A percentile compares a stretch with the other conserved stretches of the same genome.
Conservation (phyloP, 2,113 vertebrate species). For the Leptocoma aspasia region DNA sequence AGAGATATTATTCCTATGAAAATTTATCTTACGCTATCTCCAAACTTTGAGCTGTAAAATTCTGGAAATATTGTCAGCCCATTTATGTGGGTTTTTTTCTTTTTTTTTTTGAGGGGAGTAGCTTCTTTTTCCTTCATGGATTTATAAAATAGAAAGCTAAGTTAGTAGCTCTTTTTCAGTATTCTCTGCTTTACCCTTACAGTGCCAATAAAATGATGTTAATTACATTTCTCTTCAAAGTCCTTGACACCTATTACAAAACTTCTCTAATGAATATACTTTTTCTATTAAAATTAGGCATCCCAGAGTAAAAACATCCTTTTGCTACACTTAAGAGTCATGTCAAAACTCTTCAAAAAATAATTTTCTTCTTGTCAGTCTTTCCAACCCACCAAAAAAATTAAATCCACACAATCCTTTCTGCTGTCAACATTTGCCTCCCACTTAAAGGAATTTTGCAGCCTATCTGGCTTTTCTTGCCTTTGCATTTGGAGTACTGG, state of each 20-base stretch:
- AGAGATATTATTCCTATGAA: not conserved
- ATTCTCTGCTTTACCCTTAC: not conserved
- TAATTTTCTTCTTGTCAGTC: constrained; percentile 16
- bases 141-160: not conserved
- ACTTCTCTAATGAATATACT: constrained; percentile 21
- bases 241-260: constrained; percentile 51
- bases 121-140: not conserved
- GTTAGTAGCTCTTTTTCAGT: not conserved
- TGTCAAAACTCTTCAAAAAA: constrained; percentile 61
- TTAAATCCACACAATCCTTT: not conserved
- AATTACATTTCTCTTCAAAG: constrained; percentile 45
- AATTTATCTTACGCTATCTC: not conserved
- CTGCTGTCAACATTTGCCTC: constrained; percentile 7
- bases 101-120: not conserved
- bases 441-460: not conserved
- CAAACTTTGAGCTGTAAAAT: not conserved
- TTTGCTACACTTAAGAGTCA: not conserved
- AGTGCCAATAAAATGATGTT: constrained; percentile 8
- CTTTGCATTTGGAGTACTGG: not conserved
- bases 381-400: constrained; percentile 35
- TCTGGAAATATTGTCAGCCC: not conserved
- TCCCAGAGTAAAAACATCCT: constrained; percentile 30
- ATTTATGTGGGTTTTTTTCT: not conserved
- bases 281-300: constrained; percentile 29
- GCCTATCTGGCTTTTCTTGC: not conserved